Evolutionary conservation across 2,888 invertebrate genomes (phyloP).

Genomic region (Drosophila niveifrons): DNA sequence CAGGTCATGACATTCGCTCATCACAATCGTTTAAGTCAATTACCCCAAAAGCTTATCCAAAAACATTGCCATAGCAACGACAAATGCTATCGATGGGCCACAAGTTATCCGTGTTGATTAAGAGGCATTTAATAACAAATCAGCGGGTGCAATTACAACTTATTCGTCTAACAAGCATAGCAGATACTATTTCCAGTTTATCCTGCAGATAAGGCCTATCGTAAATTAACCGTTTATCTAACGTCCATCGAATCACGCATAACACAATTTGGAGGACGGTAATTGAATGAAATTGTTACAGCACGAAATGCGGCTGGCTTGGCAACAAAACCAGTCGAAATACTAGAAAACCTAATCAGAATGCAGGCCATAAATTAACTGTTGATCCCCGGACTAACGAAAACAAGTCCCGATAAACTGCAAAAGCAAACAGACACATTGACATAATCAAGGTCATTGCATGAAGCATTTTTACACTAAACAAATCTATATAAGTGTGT

Average conservation of each 20-base stretch:
- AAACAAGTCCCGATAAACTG: slow-evolving; percentile 56
- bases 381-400: slow-evolving; percentile 44
- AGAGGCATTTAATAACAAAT: background rate
- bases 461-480: slow-evolving; percentile 63
- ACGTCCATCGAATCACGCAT: slow-evolving; percentile 1
- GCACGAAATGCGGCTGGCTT: slow-evolving; percentile 8
- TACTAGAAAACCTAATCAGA: slow-evolving; percentile 30
- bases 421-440: slow-evolving; percentile 24
- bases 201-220: slow-evolving; percentile 8
- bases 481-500: background rate
- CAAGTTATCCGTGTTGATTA: background rate
- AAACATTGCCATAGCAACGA: slow-evolving; percentile 13
- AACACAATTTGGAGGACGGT: slow-evolving; percentile 4
- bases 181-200: slow-evolving; percentile 4
- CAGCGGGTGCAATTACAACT: background rate
- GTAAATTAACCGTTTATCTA: slow-evolving; percentile 24
- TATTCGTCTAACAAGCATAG: slow-evolving; percentile 1
- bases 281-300: slow-evolving; percentile 22
- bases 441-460: slow-evolving; percentile 67
- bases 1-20: slow-evolving; percentile 43
- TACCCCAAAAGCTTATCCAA: slow-evolving; percentile 13
- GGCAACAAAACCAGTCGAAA: slow-evolving; percentile 22
- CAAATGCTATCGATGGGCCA: background rate
- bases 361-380: slow-evolving; percentile 50
- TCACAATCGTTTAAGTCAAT: slow-evolving; percentile 40